Base-by-base conservation (phyloP, 2,888 invertebrate species). In the Callosobruchus maculatus region DNA sequence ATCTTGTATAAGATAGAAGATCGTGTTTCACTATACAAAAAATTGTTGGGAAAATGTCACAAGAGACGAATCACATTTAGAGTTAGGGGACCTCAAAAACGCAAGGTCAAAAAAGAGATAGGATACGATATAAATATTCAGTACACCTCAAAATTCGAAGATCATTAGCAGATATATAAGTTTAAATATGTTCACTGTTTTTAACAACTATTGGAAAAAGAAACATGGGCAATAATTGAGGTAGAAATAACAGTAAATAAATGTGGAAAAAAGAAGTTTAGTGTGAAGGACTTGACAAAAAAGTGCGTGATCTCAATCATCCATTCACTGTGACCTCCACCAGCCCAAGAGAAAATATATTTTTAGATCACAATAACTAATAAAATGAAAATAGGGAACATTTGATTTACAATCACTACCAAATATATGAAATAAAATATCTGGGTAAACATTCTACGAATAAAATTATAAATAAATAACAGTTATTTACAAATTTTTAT, bases 381-480 rank as follows among this genome's bases (percentile, higher is more conserved):
- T 13, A 7, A 49, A 49, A 49, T 49, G 13, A 49, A 26, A 49
- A 49, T 18, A 49, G 13, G 13, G 18, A 1, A 49, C 7, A 1
- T 49, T 49, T 49, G 49, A 49, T 49, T 1, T 7, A 49, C 49
- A 26, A 26, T 26, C 7, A 49, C 49, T 49, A 49, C 49, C 7
- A 49, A 49, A 49, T 49, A 49, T 49, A 3, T 49, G 49, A 7
- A 49, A 49, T 49, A 49, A 49, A 49, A 49, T 49, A 18, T 49
- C 49, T 49, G 13, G 49, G 49, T 18, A 49, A 49, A 49, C 13
- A 49, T 68, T 22, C 20, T 68, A 68, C 77, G 77, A 77, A 75
- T 74, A 77, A 78, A 66, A 78, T 77, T 77, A 80, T 80, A 80
- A 81, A 81, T 81, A 81, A 81, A 80, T 81, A 81, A 81, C 80